A percentile compares a stretch with the other conserved stretches of the same genome.
These are phyloP conservation scores for Erythrocercus mccallii DNA, from an alignment of 2,113 vertebrate genomes.

Conservation along the genomic window DNA sequence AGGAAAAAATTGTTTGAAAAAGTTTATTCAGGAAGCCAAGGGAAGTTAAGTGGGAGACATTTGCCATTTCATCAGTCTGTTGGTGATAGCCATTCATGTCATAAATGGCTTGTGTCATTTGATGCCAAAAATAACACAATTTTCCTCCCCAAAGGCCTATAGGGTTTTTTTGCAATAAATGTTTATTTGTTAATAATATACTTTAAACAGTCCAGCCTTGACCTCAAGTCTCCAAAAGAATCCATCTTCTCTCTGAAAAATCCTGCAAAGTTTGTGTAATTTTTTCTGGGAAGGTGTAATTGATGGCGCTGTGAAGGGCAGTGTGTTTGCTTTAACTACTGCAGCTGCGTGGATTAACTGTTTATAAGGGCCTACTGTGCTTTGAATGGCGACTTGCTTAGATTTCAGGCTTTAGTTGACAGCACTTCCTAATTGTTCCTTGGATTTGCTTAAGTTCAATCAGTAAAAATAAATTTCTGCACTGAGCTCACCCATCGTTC, in stretches of 20 bases:
- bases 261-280: conserved; percentile 79
- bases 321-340: conserved; percentile 81
- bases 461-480: conserved; percentile 70
- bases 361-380: conserved; percentile 75
- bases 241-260: conserved; percentile 80
- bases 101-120: conserved; percentile 81
- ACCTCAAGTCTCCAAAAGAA: conserved; percentile 79
- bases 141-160: conserved; percentile 77
- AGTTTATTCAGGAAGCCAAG: conserved; percentile 73
- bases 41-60: conserved; percentile 75
- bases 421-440: conserved; percentile 73
- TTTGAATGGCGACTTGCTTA: conserved; percentile 70
- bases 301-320: conserved; percentile 79
- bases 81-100: conserved; percentile 78
- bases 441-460: conserved; percentile 60
- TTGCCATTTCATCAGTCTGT: conserved; percentile 74
- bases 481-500: conserved; percentile 45
- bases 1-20: conserved; percentile 69
- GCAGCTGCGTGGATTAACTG: conserved; percentile 70
- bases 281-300: conserved; percentile 78
- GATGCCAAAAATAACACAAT: conserved; percentile 82
- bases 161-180: conserved; percentile 76
- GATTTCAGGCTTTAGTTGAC: conserved; percentile 71
- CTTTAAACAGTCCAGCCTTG: conserved; percentile 79
- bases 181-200: conserved; percentile 86